Evolutionary conservation across 64 coral and sea anemone genomes (phyloP), one percentile per base, ranked within the genome.

Genomic region (Porites australiensis): DNA sequence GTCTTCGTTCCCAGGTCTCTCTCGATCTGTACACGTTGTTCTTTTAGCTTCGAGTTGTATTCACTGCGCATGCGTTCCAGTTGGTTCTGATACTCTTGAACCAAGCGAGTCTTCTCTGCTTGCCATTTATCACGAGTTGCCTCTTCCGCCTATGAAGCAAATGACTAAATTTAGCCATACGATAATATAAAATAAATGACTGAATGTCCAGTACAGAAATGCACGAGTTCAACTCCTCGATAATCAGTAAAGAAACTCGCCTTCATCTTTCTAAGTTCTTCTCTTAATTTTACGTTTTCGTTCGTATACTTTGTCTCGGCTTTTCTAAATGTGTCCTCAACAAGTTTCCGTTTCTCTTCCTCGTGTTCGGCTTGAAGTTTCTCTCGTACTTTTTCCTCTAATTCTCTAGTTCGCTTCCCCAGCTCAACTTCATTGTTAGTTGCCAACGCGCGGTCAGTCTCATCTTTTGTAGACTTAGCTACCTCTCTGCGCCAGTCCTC

Each of bases 401-500:
- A 82, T 6, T 88, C 54, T 14, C 57, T 79, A 11, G 90, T 76
- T 14, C 79, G 84, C 18, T 91, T 71, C 46, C 94, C 92, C 3
- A 98, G 14, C 67, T 98, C 92, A n/a, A 91, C 82, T 70, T 94
- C 75, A 72, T 88, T 64, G 48, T 88, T 88, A 59, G 83, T 88
- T 27, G 95, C 76, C 23, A 98, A 93, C 12, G 95, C 92, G 10
- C 88, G 88, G 88, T 98, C 92, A 88, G 94, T 75, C 74, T 94
- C 95, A 45, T 58, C 72, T 11, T 88, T 88, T 4, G 95, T 87
- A 71, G 93, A 82, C 53, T 88, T 82, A 82, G 62, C 37, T 18
- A 75, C 77, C 3, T 92, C 88, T 21, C 79, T 69, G 44, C 82
- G 64, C 92, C 92, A 98, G 58, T 94, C 77, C 21, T 94, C 88